Base-by-base conservation (phyloP, 1,140 invertebrate species). In the Melanaphis sacchari region DNA sequence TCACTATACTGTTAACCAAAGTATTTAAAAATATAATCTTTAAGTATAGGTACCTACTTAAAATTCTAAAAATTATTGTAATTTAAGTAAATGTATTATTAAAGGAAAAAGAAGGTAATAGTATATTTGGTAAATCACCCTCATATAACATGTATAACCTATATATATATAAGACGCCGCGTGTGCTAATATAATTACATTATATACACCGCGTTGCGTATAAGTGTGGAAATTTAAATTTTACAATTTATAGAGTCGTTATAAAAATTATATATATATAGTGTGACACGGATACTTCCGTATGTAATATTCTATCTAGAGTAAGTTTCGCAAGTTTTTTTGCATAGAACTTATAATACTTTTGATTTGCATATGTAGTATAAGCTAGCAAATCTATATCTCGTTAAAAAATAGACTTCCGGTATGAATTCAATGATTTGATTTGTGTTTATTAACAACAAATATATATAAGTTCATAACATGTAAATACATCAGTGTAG, bases 141-240 rank as follows among this genome's bases (percentile, higher is more conserved):
- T 76, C n/a, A 6, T 76, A 52, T 52, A 52, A 22, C 52, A 24
- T 52, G 52, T 52, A 52, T 52, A 52, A 21, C 22, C 18, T 52
- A 52, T 52, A 52, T 4, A 18, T n/a, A 0, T 76, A 76, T 15
- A 18, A 76, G 8, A 76, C 59, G 59, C 59, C 59, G 31, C 59
- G 59, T 76, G 59, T 76, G n/a, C 59, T 76, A 76, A 76, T 76
- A 76, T 76, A 76, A 76, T 76, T 76, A 76, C n/a, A 76, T 76
- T 76, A 76, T 76, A 76, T 76, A 76, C 59, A 76, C 59, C 59
- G 59, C 59, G 31, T n/a, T 76, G n/a, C 59, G 15, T n/a, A 4
- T n/a, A 76, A 76, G n/a, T 36, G n/a, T 22, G 15, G 59, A n/a
- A 2, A 76, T 76, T n/a, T 76, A 11, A 18, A n/a, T 76, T 76